Evolutionary conservation across 2,888 invertebrate genomes (phyloP), one percentile per base, ranked within the genome.

Genomic region (Scrobipalpa atriplicella): DNA sequence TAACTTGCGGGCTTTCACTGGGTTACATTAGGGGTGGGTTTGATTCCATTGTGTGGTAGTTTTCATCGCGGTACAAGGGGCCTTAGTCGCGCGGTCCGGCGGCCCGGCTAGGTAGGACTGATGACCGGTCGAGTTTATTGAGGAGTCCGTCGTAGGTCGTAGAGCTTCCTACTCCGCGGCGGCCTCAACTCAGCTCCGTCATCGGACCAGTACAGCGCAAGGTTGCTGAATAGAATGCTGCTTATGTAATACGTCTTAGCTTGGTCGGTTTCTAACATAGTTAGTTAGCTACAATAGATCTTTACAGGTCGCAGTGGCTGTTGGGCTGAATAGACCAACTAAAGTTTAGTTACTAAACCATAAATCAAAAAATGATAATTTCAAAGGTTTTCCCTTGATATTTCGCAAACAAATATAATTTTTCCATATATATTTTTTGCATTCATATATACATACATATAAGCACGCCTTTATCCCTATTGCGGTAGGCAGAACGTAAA

Each of bases 111-210:
- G 47, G n/a, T n/a, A 47, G 47, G n/a, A 47, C 47, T 47, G 47
- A 47, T 5, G n/a, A 47, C 47, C n/a, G 47, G 16, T 1, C 47
- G 47, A 16, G 16, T 47, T n/a, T 0, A 47, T 16, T 16, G 47
- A 47, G n/a, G 47, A 47, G n/a, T 47, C 47, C 47, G 47, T 47
- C 47, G 47, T 47, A 47, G 47, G n/a, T 47, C 47, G 47, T 47
- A 47, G 47, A 47, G 47, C 47, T 47, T 47, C 47, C 47, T 47
- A 47, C 47, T 13, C 11, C 47, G n/a, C 47, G n/a, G 47, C 16
- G 47, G 16, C 47, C 47, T 47, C 16, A 16, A 16, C 5, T 2
- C 2, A 16, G n/a, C n/a, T 47, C 16, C 16, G 47, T 16, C 47
- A 47, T 47, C 0, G n/a, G 2, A 5, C 47, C 43, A 43, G 43